A percentile compares a stretch with the other conserved stretches of the same genome.
Conservation (phyloP, 2,888 invertebrate genomes). For the Hyalella azteca region DNA sequence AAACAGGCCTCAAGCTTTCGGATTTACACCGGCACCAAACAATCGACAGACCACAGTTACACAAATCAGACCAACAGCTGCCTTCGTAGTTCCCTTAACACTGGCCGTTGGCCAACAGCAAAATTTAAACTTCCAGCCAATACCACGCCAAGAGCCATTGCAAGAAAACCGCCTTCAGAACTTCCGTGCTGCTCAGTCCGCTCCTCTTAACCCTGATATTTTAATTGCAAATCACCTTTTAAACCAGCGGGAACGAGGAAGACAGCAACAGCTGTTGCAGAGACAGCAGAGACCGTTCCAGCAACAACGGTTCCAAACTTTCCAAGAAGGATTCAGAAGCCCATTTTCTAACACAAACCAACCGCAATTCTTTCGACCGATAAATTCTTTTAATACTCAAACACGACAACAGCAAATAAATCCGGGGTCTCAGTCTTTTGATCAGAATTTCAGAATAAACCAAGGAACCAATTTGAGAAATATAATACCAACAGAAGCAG, state of each 20-base stretch:
- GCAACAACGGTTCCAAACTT: not conserved
- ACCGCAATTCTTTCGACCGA: no score
- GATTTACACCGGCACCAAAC: no score
- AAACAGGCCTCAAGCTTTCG: no score
- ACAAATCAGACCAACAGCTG: not conserved
- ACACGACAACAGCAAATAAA: no score
- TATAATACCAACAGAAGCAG: not conserved
- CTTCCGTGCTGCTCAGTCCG: not conserved
- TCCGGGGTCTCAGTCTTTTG: no score
- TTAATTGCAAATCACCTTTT: not conserved
- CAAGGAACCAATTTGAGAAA: not conserved
- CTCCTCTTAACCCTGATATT: not conserved
- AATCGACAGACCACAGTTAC: not conserved
- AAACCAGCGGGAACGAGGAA: not conserved
- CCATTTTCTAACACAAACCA: no score
- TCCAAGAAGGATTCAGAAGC: not conserved
- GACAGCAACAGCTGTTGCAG: not conserved
- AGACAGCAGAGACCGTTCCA: constrained; percentile 9
- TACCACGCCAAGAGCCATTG: not conserved
- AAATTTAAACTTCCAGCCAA: not conserved
- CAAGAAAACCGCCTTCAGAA: not conserved
- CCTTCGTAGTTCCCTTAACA: not conserved
- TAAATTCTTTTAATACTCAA: no score
- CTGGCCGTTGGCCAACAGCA: not conserved
- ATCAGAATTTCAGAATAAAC: no score